Evolutionary conservation across 1,140 invertebrate species (phyloP), one percentile per base, ranked within the genome.

Genomic region (Drosophila paulistorum): DNA sequence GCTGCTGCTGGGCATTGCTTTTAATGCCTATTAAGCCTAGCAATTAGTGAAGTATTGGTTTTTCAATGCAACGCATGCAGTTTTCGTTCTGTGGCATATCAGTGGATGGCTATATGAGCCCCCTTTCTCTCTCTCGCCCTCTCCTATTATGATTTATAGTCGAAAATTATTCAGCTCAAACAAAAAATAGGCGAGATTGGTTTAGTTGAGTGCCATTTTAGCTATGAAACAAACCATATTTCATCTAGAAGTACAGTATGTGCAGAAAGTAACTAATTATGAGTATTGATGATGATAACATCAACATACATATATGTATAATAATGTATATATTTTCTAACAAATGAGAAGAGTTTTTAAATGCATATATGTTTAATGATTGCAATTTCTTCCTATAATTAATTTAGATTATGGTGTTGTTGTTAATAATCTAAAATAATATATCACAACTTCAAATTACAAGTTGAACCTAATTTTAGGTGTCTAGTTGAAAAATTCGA

Each of bases 31-130:
- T 86, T 86, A 86, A 86, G 82, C 83, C 82, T 72, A 76, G 82
- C 82, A 86, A 86, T 86, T 86, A 86, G 82, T 86, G 79, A 82
- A 82, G 79, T 86, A 86, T 86, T 87, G 82, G 83, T 79, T 82
- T 84, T 85, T 81, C 69, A 84, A 85, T 84, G 73, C 68, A 51
- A 65, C 72, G 71, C 48, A 73, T 73, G 71, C 68, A 61, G 69
- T 61, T 42, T 45, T 26, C 11, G 35, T 33, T 7, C 13, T 33
- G 37, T 37, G 59, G 20, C 14, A 26, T 45, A 54, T 66, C 67
- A 59, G 55, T 60, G 39, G 14, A 26, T 30, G 55, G 35, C n/a
- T 13, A 59, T 59, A 59, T 37, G 69, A 41, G 70, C 51, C 26
- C 41, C 54, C 3, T 26, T 6, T 6, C 30, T 0, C 30, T 30